phyloP scores from a whole-genome alignment of 2,888 invertebrate species.

The Drosophila mulleri region DNA sequence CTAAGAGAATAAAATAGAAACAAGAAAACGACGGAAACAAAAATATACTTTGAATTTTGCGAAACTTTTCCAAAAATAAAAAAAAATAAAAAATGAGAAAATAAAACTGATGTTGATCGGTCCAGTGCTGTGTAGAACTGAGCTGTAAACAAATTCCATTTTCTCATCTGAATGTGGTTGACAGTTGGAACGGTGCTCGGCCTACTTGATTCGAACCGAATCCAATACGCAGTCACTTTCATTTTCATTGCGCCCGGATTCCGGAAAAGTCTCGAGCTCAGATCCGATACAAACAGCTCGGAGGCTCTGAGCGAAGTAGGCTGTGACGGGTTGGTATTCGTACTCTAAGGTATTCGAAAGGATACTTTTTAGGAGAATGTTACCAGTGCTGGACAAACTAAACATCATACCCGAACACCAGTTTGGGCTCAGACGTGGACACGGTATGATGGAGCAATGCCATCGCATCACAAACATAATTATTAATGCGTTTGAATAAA shows the following conservation, averaged over 20 bases:
- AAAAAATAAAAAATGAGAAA: neutral
- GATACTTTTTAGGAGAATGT: too few relatives aligned
- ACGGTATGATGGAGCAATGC: too few relatives aligned
- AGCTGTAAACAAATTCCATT: neutral
- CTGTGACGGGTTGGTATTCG: neutral
- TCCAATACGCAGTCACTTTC: too few relatives aligned
- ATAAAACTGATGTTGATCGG: neutral
- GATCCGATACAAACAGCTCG: conserved; percentile 30
- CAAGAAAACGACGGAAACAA: too few relatives aligned
- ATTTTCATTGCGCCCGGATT: neutral
- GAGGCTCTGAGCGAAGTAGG: conserved; percentile 1
- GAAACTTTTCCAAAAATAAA: neutral
- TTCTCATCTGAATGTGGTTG: neutral
- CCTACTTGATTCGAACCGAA: neutral
- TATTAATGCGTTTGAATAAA: too few relatives aligned
- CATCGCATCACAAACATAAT: too few relatives aligned
- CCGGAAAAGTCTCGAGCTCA: conserved; percentile 5
- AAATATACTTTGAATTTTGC: neutral
- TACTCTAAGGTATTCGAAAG: too few relatives aligned
- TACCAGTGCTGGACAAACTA: too few relatives aligned
- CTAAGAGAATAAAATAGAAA: too few relatives aligned
- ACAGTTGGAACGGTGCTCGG: neutral
- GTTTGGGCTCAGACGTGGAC: too few relatives aligned
- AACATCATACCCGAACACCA: too few relatives aligned
- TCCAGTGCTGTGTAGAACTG: neutral